Evolutionary conservation across 2,888 invertebrate genomes (phyloP).

Genomic region (Cyrtodaria siliqua): DNA sequence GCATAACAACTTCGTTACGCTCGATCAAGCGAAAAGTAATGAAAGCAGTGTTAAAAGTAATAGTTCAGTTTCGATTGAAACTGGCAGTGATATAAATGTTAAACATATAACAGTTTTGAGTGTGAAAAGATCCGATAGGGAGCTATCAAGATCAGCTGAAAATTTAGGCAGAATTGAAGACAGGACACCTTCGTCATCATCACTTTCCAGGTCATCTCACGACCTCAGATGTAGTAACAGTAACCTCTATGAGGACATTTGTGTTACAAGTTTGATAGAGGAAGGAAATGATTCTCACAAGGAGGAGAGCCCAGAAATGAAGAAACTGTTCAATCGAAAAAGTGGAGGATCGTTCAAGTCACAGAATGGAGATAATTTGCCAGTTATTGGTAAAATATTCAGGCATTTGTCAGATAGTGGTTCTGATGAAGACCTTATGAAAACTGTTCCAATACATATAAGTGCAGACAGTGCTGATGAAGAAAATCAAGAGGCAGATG

Average conservation of each 20-base stretch:
- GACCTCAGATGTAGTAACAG: too few relatives aligned
- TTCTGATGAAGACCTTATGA: slow-evolving; percentile 35
- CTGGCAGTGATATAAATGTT: neutral
- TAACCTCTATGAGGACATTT: too few relatives aligned
- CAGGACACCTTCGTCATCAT: neutral
- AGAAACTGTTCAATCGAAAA: slow-evolving; percentile 27
- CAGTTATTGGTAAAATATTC: slow-evolving; percentile 24
- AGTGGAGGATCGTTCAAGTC: slow-evolving; percentile 3
- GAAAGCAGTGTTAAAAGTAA: neutral
- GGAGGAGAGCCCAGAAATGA: slow-evolving; percentile 41
- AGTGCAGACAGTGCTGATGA: neutral
- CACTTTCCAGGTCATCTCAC: slow-evolving; percentile 23
- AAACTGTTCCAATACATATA: slow-evolving; percentile 22
- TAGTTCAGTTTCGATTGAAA: neutral
- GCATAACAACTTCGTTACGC: slow-evolving; percentile 36
- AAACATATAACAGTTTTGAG: slow-evolving; percentile 24
- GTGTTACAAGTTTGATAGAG: too few relatives aligned
- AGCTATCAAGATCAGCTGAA: slow-evolving; percentile 44
- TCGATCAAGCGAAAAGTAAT: slow-evolving; percentile 35
- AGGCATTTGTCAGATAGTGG: slow-evolving; percentile 40
- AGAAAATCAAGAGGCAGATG: neutral
- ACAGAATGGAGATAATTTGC: slow-evolving; percentile 5
- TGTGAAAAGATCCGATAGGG: slow-evolving; percentile 32
- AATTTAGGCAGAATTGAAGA: slow-evolving; percentile 12
- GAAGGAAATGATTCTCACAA: too few relatives aligned